Percentiles rank a stretch among this genome's conserved stretches.
phyloP scores from a whole-genome alignment of 1,140 invertebrate species.

The Sesamia nonagrioides region DNA sequence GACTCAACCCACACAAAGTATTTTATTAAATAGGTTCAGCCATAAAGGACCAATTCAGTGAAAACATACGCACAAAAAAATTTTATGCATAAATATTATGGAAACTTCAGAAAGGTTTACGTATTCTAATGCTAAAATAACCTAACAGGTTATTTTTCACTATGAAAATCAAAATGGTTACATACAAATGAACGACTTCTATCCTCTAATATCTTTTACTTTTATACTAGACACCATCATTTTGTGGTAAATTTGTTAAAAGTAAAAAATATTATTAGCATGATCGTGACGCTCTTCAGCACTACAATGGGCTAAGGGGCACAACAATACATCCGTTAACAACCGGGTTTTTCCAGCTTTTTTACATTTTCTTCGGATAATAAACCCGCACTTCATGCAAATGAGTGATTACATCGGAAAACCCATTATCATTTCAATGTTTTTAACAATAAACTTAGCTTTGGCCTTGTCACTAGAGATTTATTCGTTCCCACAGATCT shows the following conservation, averaged over 20 bases:
- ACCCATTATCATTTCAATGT: constrained; percentile 60
- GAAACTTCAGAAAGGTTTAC: too few relatives aligned
- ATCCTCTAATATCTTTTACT: too few relatives aligned
- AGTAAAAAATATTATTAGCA: not conserved
- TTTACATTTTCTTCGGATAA: constrained; percentile 40
- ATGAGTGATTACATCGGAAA: constrained; percentile 64
- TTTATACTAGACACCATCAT: too few relatives aligned
- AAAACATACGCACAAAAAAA: too few relatives aligned
- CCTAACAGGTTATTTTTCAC: too few relatives aligned
- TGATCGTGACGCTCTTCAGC: constrained; percentile 16
- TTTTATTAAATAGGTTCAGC: too few relatives aligned
- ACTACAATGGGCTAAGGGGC: constrained; percentile 1
- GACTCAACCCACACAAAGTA: too few relatives aligned
- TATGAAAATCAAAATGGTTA: too few relatives aligned
- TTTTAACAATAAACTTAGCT: constrained; percentile 61
- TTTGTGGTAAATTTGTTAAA: not conserved
- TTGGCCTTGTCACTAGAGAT: constrained; percentile 69
- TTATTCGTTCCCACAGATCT: constrained; percentile 73
- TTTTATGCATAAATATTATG: too few relatives aligned
- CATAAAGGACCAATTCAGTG: too few relatives aligned
- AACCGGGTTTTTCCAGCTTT: constrained; percentile 26
- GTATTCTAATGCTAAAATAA: too few relatives aligned
- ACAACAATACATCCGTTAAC: constrained; percentile 27
- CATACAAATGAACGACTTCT: not conserved
- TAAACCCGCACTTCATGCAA: constrained; percentile 57